Evolutionary conservation across 2,113 vertebrate genomes (phyloP), one percentile per base, ranked within the genome.

Genomic region (Pomatostomus ruficeps): DNA sequence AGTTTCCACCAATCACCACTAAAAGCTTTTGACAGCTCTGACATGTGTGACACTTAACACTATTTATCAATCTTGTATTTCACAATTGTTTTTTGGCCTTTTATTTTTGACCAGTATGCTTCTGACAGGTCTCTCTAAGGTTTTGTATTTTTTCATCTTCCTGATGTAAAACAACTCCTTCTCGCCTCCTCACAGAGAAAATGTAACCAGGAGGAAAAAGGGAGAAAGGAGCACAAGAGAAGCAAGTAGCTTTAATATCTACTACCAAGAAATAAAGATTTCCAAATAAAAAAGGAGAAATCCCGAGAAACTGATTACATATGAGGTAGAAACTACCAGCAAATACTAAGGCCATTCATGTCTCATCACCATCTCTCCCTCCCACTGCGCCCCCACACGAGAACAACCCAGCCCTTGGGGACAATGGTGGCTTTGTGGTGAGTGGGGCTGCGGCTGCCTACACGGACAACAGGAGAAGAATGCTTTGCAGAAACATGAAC

Each of bases 361-460:
- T 88, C 77, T 79, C 66, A 58, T 76, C 13, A 40, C 59, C 54
- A 38, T 61, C 90, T 86, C 59, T 82, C 75, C 43, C 71, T 85
- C 88, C 88, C 1, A 3, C 89, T 91, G 86, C 1, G 7, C 91
- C 84, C 89, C 93, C 68, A 84, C 80, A 90, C 1, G 4, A 91
- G 90, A 92, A 58, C 68, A 92, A 46, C 55, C 5, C 12, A 92
- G 59, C 55, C 88, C 68, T 28, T 71, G 72, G 55, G 91, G 85
- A 96, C 94, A 96, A 94, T 93, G 72, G 90, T 89, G 71, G 88
- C 96, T 97, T 96, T 97, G 95, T 97, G 85, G 63, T 0, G 1
- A 92, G 89, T 1, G 9, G 45, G 87, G 87, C 89, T 73, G 58
- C 0, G 35, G 55, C 94, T 94, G 94, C 94, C 88, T 77, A 91